These are phyloP conservation scores for Enteromius paludinosus DNA, from an alignment of 2,797 vertebrate species.

Conservation along the genomic window DNA sequence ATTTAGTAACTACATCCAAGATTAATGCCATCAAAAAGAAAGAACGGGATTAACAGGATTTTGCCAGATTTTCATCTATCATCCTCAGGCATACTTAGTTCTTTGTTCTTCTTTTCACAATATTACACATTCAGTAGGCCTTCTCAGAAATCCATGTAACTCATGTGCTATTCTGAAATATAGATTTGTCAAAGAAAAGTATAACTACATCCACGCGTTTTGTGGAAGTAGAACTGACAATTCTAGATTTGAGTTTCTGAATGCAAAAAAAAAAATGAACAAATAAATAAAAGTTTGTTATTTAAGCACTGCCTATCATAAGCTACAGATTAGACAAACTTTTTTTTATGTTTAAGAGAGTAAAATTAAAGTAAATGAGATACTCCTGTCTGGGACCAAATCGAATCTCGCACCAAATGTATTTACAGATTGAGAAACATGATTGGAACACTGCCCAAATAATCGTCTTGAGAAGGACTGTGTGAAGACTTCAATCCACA, in stretches of 20 bases:
- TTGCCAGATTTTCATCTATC: conserved; percentile 23
- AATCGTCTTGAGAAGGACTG: conserved; percentile 38
- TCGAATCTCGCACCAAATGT: conserved; percentile 16
- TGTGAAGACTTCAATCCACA: conserved; percentile 38
- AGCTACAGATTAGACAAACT: background rate
- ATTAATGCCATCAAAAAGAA: conserved; percentile 18
- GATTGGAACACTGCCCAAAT: conserved; percentile 31
- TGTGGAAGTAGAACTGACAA: background rate
- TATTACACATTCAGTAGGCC: background rate
- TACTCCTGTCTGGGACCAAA: conserved; percentile 15
- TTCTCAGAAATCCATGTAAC: background rate
- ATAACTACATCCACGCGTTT: background rate
- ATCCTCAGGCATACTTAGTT: background rate
- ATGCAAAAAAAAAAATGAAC: background rate
- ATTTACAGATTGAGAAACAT: conserved; percentile 40
- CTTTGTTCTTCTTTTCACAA: background rate
- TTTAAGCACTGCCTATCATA: background rate
- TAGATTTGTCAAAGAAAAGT: background rate
- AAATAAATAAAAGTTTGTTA: background rate
- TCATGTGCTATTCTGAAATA: background rate
- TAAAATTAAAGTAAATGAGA: conserved; percentile 4
- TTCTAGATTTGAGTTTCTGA: background rate
- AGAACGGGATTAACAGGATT: background rate
- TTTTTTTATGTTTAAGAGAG: background rate
- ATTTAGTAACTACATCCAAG: conserved; percentile 12